These are phyloP conservation scores for Drosophila mercatorum DNA, from an alignment of 2,888 invertebrate species.

Conservation along the genomic window DNA sequence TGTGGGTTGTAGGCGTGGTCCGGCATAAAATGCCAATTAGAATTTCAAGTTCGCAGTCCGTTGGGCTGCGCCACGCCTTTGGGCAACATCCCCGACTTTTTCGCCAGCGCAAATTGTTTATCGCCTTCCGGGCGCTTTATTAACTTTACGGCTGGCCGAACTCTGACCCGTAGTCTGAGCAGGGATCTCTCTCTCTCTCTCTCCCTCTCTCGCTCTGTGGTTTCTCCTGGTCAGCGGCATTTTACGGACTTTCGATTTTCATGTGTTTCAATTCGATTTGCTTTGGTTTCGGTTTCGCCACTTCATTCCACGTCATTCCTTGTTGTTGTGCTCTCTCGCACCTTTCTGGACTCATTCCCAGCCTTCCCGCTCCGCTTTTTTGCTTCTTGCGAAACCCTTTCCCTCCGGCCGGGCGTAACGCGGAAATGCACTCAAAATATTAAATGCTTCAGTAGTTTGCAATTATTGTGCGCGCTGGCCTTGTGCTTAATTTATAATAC, in stretches of 20 bases:
- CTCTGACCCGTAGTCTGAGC: conserved; percentile 16
- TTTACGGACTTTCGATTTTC: conserved; percentile 57
- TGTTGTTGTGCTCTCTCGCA: conserved; percentile 16
- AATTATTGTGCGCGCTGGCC: conserved; percentile 64
- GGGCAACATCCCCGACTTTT: conserved; percentile 44
- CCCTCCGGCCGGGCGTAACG: conserved; percentile 50
- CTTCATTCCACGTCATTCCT: conserved; percentile 2
- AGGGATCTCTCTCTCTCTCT: conserved; percentile 2
- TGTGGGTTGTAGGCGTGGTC: conserved; percentile 43
- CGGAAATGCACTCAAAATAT: conserved; percentile 82
- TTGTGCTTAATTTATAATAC: conserved; percentile 75
- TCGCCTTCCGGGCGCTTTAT: conserved; percentile 70
- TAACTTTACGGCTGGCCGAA: conserved; percentile 71
- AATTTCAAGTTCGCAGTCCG: conserved; percentile 74
- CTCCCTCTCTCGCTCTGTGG: background rate
- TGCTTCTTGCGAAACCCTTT: conserved; percentile 2
- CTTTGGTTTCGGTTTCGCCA: conserved; percentile 8
- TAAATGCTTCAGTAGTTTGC: conserved; percentile 81
- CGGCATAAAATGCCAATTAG: conserved; percentile 75
- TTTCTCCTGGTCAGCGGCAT: conserved; percentile 9
- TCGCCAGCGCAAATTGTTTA: conserved; percentile 71
- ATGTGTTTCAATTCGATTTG: conserved; percentile 44
- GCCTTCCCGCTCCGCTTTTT: background rate
- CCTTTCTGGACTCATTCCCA: conserved; percentile 19
- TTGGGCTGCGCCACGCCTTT: conserved; percentile 48